Base-by-base conservation (phyloP, 2,888 invertebrate genomes). In the Scaptomyza caliginosa region DNA sequence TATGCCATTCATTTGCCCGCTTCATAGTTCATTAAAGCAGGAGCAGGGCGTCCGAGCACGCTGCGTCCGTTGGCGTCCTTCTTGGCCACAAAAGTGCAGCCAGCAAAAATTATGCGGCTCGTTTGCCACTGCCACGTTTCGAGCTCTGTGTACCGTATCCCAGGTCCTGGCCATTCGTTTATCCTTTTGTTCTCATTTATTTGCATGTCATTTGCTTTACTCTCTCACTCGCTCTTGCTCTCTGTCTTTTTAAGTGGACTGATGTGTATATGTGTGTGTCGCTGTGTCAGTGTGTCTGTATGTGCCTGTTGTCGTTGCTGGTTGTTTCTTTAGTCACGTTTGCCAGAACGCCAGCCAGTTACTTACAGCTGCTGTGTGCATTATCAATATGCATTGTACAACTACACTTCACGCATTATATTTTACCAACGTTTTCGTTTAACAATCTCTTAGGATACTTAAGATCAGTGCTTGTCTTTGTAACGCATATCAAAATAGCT, bases 161-260 rank as follows among this genome's bases (percentile, higher is more conserved):
- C 51, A 60, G 39, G 48, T 56, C 23, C 57, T n/a, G 43, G 76
- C 77, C 85, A 87, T 82, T 82, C 81, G 87, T 87, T 82, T 87
- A 87, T 85, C 73, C 81, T 69, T 87, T 82, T 82, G 83, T 82
- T 82, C 81, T 85, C 81, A 87, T 82, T 82, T 82, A 82, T 82
- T 82, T 82, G 81, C 81, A 82, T 82, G 86, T 75, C 81, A 82
- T 87, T 82, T 82, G 79, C 76, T 81, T 59, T 42, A 23, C 74
- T 32, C 3, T 23, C 68, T 19, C 10, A 21, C 50, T 21, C 21
- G 13, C 24, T 48, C 23, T 24, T n/a, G 30, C 46, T 50, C 23
- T 50, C 17, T 32, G 49, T 23, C 40, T 26, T 32, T 17, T 45
- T 28, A 28, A 28, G 51, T 45, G 23, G 34, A 45, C 48, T 26